phyloP scores from a whole-genome alignment of 2,797 vertebrate species.

The Pangasius macronema region DNA sequence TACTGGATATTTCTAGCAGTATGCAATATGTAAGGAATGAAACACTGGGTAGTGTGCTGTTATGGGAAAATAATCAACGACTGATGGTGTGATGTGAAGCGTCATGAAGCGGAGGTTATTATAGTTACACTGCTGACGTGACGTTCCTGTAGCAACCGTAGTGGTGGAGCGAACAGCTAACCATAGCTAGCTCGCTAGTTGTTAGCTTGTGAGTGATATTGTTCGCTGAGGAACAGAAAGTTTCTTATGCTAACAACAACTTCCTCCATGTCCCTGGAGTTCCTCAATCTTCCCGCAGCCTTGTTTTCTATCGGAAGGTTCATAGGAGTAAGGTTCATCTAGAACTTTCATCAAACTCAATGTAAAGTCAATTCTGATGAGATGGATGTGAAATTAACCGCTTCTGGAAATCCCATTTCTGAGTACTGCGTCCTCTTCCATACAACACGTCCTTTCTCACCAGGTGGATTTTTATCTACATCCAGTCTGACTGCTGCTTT shows the following conservation, averaged over 20 bases:
- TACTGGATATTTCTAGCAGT: not conserved
- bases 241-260: not conserved
- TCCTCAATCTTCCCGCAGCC: not conserved
- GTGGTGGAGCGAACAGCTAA: not conserved
- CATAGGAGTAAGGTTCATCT: too few species aligned
- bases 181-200: not conserved
- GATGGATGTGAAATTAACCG: not conserved
- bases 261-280: too few species aligned
- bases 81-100: not conserved
- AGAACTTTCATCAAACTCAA: not conserved
- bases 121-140: not conserved
- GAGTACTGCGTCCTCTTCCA: not conserved
- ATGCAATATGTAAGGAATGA: not conserved
- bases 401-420: not conserved
- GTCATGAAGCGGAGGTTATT: not conserved
- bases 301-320: not conserved
- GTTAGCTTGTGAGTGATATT: not conserved
- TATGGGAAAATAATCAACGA: not conserved
- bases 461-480: not conserved
- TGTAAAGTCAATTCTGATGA: not conserved
- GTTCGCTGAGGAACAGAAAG: not conserved
- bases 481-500: not conserved
- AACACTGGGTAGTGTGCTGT: not conserved
- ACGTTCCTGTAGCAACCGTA: not conserved
- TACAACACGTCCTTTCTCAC: not conserved